These are phyloP conservation scores for Polymixis lichenea DNA, from an alignment of 2,888 invertebrate species.

Conservation along the genomic window DNA sequence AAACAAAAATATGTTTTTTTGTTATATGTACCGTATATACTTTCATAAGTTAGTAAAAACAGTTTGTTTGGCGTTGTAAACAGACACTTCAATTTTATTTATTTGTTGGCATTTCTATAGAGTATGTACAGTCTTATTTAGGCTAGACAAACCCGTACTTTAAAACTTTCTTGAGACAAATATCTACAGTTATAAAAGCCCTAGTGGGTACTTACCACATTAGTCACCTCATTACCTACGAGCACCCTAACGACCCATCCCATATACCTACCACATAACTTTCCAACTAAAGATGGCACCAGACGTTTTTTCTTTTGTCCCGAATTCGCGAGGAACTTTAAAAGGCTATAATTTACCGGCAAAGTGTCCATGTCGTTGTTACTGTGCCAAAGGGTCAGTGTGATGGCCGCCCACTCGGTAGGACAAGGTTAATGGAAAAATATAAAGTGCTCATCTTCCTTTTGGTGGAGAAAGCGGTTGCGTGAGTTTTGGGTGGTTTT, in stretches of 20 bases:
- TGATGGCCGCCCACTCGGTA: slow-evolving; percentile 50
- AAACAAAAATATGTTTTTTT: too few relatives aligned
- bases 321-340: slow-evolving; percentile 46
- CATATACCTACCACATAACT: slow-evolving; percentile 29
- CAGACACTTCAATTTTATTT: too few relatives aligned
- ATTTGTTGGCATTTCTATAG: too few relatives aligned
- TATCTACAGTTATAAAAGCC: background rate
- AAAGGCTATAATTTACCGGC: slow-evolving; percentile 59
- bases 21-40: too few relatives aligned
- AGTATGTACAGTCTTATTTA: background rate
- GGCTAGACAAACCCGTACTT: background rate
- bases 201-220: background rate
- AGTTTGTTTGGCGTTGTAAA: too few relatives aligned
- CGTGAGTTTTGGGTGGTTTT: background rate
- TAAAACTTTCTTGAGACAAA: background rate
- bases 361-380: slow-evolving; percentile 52
- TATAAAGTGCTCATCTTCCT: slow-evolving; percentile 55
- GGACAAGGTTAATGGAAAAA: slow-evolving; percentile 56
- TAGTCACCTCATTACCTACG: slow-evolving; percentile 37
- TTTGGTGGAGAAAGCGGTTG: slow-evolving; percentile 44
- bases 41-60: too few relatives aligned
- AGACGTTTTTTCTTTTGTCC: slow-evolving; percentile 51
- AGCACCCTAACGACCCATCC: slow-evolving; percentile 25
- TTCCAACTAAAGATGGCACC: slow-evolving; percentile 41
- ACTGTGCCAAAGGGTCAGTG: slow-evolving; percentile 61